phyloP scores from a whole-genome alignment of 92 coral and sea anemone species.

The Paragorgia papillata region DNA sequence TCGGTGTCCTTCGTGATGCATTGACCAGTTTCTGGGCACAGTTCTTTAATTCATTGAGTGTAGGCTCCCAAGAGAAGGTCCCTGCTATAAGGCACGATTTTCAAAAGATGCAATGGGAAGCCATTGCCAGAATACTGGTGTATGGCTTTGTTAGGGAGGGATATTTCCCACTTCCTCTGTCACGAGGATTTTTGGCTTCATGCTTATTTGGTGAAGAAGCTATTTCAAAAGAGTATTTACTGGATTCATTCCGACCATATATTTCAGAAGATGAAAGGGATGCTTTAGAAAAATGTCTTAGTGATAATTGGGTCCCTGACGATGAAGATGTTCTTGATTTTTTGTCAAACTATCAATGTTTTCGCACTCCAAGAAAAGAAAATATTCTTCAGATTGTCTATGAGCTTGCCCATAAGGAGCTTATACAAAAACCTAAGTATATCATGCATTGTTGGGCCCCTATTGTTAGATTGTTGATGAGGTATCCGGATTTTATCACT shows the following conservation, averaged over 20 bases:
- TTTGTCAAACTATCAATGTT: neutral
- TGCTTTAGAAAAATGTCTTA: neutral
- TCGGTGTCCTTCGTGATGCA: no score
- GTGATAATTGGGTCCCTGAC: neutral
- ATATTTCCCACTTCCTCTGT: neutral
- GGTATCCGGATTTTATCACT: no score
- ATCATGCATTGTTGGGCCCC: constrained; percentile 3
- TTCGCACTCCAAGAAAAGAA: neutral
- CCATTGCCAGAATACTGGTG: no score
- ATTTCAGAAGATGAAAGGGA: constrained; percentile 4
- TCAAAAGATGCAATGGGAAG: no score
- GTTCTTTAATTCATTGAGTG: no score
- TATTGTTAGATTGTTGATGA: no score
- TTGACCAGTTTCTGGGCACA: no score
- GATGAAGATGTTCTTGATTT: constrained; percentile 7
- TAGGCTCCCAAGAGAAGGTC: no score
- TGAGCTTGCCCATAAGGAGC: neutral
- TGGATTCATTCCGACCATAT: neutral
- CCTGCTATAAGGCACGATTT: no score
- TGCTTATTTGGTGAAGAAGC: neutral
- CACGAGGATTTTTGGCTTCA: neutral
- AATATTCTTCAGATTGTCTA: neutral
- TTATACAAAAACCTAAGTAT: constrained; percentile 7
- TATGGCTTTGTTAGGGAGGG: constrained; percentile 14
- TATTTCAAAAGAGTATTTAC: neutral